Conservation (phyloP, 2,113 vertebrate genomes). For the Mesocricetus auratus region DNA sequence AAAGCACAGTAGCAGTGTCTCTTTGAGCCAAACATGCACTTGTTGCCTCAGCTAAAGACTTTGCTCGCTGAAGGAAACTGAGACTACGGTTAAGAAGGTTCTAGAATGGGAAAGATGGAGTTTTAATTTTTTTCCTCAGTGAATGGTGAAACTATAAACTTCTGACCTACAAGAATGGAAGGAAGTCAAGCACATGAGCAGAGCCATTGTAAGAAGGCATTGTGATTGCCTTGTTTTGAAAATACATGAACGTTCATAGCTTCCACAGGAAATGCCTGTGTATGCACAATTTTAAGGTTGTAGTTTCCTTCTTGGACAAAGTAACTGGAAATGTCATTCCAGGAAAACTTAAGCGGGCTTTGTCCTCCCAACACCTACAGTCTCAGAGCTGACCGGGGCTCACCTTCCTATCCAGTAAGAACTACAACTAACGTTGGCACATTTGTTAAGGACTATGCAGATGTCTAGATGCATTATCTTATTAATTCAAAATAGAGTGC, state of each 20-base stretch:
- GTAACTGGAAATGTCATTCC: not conserved
- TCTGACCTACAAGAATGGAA: constrained; percentile 43
- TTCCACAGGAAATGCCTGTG: constrained; percentile 60
- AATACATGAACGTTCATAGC: constrained; percentile 53
- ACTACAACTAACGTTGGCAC: not conserved
- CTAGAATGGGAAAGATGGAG: not conserved
- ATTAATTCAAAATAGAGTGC: constrained; percentile 13
- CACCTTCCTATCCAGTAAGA: not conserved
- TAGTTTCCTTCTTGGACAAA: constrained; percentile 44
- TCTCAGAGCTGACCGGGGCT: not conserved
- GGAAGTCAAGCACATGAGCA: constrained; percentile 55
- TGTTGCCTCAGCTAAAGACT: not conserved
- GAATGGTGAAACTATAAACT: not conserved
- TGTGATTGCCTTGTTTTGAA: constrained; percentile 61
- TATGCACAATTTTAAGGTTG: not conserved
- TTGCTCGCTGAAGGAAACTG: not conserved
- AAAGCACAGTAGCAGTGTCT: constrained; percentile 26
- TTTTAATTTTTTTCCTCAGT: not conserved
- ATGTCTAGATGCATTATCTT: not conserved
- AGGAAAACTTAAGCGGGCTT: constrained; percentile 9
- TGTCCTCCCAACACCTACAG: constrained; percentile 13
- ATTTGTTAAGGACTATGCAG: not conserved
- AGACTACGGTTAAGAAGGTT: constrained; percentile 46
- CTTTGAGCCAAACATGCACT: not conserved
- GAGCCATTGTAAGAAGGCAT: not conserved